Evolutionary conservation across 2,888 invertebrate genomes (phyloP), one percentile per base, ranked within the genome.

Genomic region (Eristalinus aeneus): DNA sequence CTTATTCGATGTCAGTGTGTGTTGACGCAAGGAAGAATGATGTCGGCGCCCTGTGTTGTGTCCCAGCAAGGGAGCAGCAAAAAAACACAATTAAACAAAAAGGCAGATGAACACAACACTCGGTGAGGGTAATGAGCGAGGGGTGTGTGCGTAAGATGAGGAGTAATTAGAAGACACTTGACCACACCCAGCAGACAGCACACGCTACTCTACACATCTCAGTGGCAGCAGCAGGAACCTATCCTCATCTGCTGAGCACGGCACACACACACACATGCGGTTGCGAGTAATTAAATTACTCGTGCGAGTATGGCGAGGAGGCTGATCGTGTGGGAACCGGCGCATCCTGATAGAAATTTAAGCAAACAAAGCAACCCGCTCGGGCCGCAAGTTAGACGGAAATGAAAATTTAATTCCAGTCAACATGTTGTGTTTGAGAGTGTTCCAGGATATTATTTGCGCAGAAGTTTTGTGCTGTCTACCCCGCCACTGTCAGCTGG

Each of bases 341-440:
- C 46, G 16, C 46, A 46, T 6, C 46, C 46, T 27, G 39, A 39
- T 64, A 39, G 27, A 53, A 65, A 46, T 27, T 65, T 8, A 31
- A 65, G 27, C 16, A 65, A 65, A 65, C 46, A 65, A 12, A 65
- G n/a, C 22, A 20, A 27, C 65, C 27, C 53, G 31, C 20, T 12
- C 11, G 16, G 46, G 10, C 16, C 46, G n/a, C 11, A 12, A 11
- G 20, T 20, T 53, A 67, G 53, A 20, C 53, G 53, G 31, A 32
- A 31, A 53, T 67, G 53, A 31, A 67, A 67, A 67, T 31, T 67
- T 67, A 67, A 67, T 67, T 54, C 32, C 31, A 67, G 53, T 53
- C 53, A 32, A 67, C 67, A 31, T 53, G 27, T 20, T 20, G 20
- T 67, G 4, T 20, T 32, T n/a, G 32, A 61, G 31, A 67, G 32